These are phyloP conservation scores for Phymanthus crucifer DNA, from an alignment of 92 coral and sea anemone genomes.

Conservation along the genomic window DNA sequence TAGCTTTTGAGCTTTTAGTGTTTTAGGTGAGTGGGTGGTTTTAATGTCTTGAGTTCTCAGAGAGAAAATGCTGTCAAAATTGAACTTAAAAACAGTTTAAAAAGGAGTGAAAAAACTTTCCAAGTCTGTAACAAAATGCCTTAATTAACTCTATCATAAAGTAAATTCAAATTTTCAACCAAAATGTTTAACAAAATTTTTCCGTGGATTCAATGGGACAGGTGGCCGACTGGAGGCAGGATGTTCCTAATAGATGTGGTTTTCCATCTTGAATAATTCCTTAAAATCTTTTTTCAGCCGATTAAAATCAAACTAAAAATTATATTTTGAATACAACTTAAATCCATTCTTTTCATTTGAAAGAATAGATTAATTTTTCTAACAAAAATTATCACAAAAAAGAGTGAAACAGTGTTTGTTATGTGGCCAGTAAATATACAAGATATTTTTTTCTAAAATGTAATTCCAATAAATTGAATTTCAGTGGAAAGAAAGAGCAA, in stretches of 20 bases:
- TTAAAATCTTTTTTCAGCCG: background rate
- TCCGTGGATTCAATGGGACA: background rate
- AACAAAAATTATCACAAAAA: too few species aligned
- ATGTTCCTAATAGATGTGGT: background rate
- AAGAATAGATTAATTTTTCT: too few species aligned
- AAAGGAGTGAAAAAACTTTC: background rate
- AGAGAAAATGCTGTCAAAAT: background rate
- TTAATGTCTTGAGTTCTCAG: background rate
- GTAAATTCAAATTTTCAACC: too few species aligned
- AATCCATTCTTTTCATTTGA: too few species aligned
- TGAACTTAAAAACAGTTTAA: background rate
- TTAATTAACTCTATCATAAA: too few species aligned
- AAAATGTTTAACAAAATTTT: background rate
- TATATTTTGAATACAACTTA: background rate
- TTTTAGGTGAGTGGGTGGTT: background rate
- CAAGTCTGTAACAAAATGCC: too few species aligned
- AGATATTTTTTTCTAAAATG: too few species aligned
- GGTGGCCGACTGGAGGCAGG: background rate
- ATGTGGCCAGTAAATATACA: too few species aligned
- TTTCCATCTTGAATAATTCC: background rate
- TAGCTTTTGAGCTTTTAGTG: background rate
- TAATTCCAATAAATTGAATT: too few species aligned
- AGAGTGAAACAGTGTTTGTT: too few species aligned
- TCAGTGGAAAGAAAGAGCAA: too few species aligned
- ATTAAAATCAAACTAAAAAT: background rate